A percentile compares a stretch with the other conserved stretches of the same genome.
phyloP scores from a whole-genome alignment of 2,797 vertebrate genomes.

The Melanotaenia pygmaea region DNA sequence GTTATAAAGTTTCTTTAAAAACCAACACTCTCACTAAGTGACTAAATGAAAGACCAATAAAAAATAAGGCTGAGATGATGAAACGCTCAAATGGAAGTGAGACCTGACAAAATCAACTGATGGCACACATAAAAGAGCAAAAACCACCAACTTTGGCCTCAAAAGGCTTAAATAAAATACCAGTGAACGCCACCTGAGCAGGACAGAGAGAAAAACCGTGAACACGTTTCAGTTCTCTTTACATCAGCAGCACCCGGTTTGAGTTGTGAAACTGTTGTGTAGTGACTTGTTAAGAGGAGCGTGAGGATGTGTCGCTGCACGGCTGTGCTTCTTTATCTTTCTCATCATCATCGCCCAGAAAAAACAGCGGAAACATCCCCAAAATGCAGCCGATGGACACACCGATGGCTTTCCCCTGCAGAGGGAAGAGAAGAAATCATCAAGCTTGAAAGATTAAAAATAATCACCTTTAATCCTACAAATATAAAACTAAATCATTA shows the following conservation, averaged over 20 bases:
- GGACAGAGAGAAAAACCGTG: neutral
- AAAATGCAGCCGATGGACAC: slow-evolving; percentile 93
- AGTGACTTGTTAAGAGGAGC: slow-evolving; percentile 33
- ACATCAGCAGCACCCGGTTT: slow-evolving; percentile 22
- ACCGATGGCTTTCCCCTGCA: slow-evolving; percentile 95
- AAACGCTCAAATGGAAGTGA: neutral
- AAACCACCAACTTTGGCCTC: neutral
- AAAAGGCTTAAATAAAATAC: neutral
- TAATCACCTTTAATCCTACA: no score
- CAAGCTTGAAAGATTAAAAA: neutral
- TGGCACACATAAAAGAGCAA: neutral
- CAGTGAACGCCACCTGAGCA: slow-evolving; percentile 35
- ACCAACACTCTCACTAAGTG: neutral
- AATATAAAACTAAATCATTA: no score
- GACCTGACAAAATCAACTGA: neutral
- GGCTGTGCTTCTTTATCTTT: slow-evolving; percentile 52
- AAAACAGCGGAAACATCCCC: slow-evolving; percentile 96
- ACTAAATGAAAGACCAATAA: no score
- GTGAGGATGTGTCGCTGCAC: neutral
- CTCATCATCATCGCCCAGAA: slow-evolving; percentile 83
- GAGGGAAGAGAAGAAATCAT: neutral
- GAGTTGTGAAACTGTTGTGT: slow-evolving; percentile 4
- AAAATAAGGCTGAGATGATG: neutral
- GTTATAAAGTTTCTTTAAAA: neutral
- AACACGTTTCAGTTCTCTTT: neutral